phyloP scores from a whole-genome alignment of 2,797 vertebrate species.

The Gadopsis bispinosus region DNA sequence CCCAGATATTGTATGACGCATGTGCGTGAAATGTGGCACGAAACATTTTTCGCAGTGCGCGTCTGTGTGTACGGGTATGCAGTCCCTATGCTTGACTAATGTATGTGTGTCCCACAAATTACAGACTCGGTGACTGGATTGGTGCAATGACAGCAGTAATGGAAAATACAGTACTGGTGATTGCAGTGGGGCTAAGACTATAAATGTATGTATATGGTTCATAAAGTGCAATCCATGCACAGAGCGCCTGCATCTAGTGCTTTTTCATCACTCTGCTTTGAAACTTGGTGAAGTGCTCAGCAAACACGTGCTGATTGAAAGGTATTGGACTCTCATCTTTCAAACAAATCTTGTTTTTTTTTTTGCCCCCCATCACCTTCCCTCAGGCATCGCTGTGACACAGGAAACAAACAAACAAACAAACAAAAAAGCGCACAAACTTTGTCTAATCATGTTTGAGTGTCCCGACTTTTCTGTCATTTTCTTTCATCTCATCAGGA shows the following conservation, averaged over 20 bases:
- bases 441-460: conserved; percentile 76
- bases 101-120: conserved; percentile 44
- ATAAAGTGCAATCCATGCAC: conserved; percentile 59
- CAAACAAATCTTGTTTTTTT: conserved; percentile 58
- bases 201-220: conserved; percentile 59
- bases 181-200: conserved; percentile 27
- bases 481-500: conserved; percentile 62
- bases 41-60: background rate
- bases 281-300: conserved; percentile 62
- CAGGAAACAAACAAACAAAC: conserved; percentile 44
- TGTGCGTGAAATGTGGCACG: conserved; percentile 16
- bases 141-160: conserved; percentile 54
- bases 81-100: conserved; percentile 18
- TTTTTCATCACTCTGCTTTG: conserved; percentile 59
- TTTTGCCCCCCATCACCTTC: conserved; percentile 44
- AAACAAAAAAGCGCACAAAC: conserved; percentile 42
- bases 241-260: conserved; percentile 46
- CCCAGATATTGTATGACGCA: background rate
- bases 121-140: conserved; percentile 42
- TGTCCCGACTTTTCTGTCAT: conserved; percentile 77
- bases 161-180: conserved; percentile 51
- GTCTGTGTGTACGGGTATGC: background rate
- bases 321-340: conserved; percentile 63
- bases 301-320: conserved; percentile 72
- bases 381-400: conserved; percentile 33